phyloP scores from a whole-genome alignment of 2,888 invertebrate genomes.

The Apoda limacodes region DNA sequence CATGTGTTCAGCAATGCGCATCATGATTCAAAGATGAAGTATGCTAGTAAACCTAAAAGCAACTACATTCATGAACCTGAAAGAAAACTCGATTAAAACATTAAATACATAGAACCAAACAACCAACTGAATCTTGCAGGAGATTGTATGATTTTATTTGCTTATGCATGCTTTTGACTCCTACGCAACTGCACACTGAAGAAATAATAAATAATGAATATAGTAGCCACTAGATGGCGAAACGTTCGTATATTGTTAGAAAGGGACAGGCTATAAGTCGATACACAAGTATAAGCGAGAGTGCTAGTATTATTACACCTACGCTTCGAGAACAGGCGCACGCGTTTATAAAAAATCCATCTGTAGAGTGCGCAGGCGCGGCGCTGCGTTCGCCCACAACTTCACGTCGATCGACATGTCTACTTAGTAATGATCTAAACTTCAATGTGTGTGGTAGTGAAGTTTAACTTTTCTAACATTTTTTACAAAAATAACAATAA shows the following conservation, averaged over 20 bases:
- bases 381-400: constrained; percentile 66
- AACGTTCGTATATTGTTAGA: constrained; percentile 28
- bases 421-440: constrained; percentile 67
- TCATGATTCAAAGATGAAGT: too few species aligned
- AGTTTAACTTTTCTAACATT: constrained; percentile 67
- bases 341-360: constrained; percentile 61
- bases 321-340: constrained; percentile 58
- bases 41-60: too few species aligned
- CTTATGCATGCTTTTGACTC: too few species aligned
- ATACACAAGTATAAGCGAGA: constrained; percentile 44
- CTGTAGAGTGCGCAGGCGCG: constrained; percentile 59
- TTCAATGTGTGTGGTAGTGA: constrained; percentile 68
- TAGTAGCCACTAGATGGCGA: constrained; percentile 56
- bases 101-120: too few species aligned
- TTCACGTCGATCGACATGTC: constrained; percentile 65
- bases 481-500: constrained; percentile 62
- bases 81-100: too few species aligned
- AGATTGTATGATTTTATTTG: too few species aligned
- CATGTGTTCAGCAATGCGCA: too few species aligned
- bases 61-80: too few species aligned
- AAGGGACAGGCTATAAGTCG: constrained; percentile 23
- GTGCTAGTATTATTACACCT: constrained; percentile 55
- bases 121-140: too few species aligned
- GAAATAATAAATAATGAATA: constrained; percentile 21
- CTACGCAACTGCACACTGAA: constrained; percentile 5